phyloP scores from a whole-genome alignment of 1,140 invertebrate genomes.

The Solenopsis fugax region DNA sequence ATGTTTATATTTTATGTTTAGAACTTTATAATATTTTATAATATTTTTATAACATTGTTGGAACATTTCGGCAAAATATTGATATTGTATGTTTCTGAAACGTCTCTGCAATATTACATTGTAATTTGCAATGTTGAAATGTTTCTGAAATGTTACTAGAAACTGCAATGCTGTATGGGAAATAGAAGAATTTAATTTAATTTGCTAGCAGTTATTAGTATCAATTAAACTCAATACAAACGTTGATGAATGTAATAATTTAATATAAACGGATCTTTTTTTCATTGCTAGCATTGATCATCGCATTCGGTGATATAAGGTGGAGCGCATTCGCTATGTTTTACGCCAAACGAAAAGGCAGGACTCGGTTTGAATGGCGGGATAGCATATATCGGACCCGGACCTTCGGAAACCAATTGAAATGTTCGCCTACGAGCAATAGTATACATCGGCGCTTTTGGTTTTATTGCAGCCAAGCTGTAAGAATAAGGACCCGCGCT shows the following conservation, averaged over 20 bases:
- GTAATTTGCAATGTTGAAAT: too few relatives aligned
- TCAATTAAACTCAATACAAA: background rate
- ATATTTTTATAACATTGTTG: too few relatives aligned
- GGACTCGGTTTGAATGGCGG: constrained; percentile 12
- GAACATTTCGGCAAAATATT: too few relatives aligned
- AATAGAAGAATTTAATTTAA: background rate
- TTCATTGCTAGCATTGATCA: constrained; percentile 50
- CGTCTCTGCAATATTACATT: too few relatives aligned
- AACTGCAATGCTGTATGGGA: too few relatives aligned
- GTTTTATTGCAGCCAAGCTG: constrained; percentile 16
- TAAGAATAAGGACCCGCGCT: background rate
- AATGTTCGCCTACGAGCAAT: background rate
- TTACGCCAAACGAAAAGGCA: constrained; percentile 67
- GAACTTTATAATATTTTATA: too few relatives aligned
- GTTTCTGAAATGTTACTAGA: too few relatives aligned
- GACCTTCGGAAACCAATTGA: background rate
- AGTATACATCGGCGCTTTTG: constrained; percentile 45
- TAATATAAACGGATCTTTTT: background rate
- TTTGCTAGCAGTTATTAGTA: background rate
- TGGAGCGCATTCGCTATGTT: constrained; percentile 65
- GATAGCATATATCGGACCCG: constrained; percentile 66
- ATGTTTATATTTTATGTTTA: too few relatives aligned
- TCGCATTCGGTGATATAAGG: constrained; percentile 71
- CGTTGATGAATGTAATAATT: background rate
- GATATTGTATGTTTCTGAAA: too few relatives aligned